Evolutionary conservation across 2,797 vertebrate genomes (phyloP).

Genomic region (Craterocephalus amniculus): DNA sequence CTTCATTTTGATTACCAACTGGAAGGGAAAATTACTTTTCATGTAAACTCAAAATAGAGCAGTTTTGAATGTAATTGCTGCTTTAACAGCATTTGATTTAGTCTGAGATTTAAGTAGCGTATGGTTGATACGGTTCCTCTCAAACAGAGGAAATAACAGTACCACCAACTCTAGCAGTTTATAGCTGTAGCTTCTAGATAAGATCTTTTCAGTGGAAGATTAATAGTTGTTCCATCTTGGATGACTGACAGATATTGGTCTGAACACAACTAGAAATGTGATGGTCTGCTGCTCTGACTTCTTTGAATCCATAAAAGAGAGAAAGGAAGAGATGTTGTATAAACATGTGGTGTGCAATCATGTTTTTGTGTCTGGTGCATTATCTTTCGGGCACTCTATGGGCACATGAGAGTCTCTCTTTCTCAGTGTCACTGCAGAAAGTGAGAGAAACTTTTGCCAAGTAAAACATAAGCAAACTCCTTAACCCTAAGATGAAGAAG

Average conservation of each 20-base stretch:
- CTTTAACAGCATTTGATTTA: constrained; percentile 4
- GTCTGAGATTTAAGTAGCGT: neutral
- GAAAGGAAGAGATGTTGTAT: constrained; percentile 42
- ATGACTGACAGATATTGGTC: constrained; percentile 67
- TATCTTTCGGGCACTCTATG: neutral
- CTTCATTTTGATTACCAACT: neutral
- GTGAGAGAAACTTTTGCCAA: neutral
- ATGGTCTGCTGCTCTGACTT: constrained; percentile 73
- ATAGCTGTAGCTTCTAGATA: constrained; percentile 48
- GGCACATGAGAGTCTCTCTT: constrained; percentile 3
- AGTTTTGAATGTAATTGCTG: neutral
- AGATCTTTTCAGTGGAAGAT: constrained; percentile 54
- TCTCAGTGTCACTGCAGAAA: neutral
- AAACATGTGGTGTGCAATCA: constrained; percentile 51
- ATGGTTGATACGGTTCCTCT: neutral
- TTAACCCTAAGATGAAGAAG: neutral
- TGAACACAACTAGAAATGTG: constrained; percentile 69
- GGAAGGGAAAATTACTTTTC: neutral
- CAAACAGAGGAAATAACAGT: neutral
- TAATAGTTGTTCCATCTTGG: constrained; percentile 61
- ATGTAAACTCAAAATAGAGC: neutral
- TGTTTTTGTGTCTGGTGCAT: constrained; percentile 22
- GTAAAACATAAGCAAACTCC: neutral
- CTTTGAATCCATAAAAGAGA: constrained; percentile 45
- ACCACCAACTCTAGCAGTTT: constrained; percentile 19